A percentile compares a stretch with the other conserved stretches of the same genome.
Conservation (phyloP, 2,113 vertebrate species). For the Aegotheles bennettii region DNA sequence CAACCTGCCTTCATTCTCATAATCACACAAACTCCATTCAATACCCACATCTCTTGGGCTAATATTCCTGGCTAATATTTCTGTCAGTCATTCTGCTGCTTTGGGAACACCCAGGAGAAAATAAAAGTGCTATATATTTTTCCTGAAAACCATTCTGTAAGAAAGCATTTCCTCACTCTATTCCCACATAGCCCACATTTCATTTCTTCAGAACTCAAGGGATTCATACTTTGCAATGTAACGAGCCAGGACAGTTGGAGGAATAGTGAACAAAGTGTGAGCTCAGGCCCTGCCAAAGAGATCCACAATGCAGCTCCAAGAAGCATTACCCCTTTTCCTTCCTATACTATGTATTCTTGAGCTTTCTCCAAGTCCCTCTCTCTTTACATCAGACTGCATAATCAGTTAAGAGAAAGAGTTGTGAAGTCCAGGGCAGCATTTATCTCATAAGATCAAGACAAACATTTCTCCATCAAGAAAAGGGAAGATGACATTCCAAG, state of each 20-base stretch:
- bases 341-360: neutral
- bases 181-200: neutral
- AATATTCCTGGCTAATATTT: neutral
- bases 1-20: neutral
- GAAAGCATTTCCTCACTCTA: neutral
- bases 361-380: neutral
- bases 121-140: neutral
- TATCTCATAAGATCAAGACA: neutral
- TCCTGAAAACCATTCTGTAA: neutral
- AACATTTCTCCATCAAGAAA: neutral
- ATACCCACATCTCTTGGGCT: neutral
- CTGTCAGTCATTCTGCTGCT: neutral
- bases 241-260: neutral
- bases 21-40: neutral
- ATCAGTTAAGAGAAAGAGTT: neutral
- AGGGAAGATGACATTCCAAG: neutral
- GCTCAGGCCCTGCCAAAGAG: neutral
- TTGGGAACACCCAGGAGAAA: neutral
- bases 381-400: neutral
- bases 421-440: neutral
- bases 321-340: neutral
- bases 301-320: neutral
- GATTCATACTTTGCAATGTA: neutral
- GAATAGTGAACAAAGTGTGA: neutral
- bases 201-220: neutral